Evolutionary conservation across 2,888 invertebrate species (phyloP).

Genomic region (Malacosoma neustria): DNA sequence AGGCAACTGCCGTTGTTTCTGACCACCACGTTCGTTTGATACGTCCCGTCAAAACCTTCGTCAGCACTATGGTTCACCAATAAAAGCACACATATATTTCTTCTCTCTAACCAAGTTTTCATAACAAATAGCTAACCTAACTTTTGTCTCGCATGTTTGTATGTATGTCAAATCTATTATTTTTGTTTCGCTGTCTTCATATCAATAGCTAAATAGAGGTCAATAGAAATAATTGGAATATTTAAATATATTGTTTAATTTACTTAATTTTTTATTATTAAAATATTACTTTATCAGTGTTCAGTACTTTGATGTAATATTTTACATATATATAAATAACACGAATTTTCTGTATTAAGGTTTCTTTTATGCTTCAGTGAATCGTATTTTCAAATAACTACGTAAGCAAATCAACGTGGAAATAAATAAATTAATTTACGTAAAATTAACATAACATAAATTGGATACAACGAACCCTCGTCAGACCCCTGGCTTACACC

Average conservation of each 20-base stretch:
- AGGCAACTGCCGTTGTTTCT: constrained; percentile 98
- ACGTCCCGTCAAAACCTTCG: constrained; percentile 99
- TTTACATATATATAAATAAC: too few species aligned
- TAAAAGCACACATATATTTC: constrained; percentile 31
- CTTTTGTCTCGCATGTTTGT: too few species aligned
- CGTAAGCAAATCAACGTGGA: constrained; percentile 1
- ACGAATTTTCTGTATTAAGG: too few species aligned
- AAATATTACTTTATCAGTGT: too few species aligned
- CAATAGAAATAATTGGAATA: too few species aligned
- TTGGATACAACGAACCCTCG: constrained; percentile 33
- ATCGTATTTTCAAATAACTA: constrained; percentile 3
- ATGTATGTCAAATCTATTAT: too few species aligned
- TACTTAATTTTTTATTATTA: too few species aligned
- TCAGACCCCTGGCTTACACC: constrained; percentile 27
- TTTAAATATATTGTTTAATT: too few species aligned
- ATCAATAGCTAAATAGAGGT: too few species aligned
- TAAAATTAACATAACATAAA: constrained; percentile 24
- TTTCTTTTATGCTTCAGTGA: constrained; percentile 4
- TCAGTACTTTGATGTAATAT: too few species aligned
- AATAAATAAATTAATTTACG: constrained; percentile 15
- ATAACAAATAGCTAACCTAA: too few species aligned
- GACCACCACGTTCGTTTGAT: constrained; percentile 99
- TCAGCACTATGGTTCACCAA: constrained; percentile 87
- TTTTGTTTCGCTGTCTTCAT: too few species aligned
- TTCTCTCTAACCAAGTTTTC: neutral